Conservation (phyloP, 64 coral and sea anemone genomes). For the Hydrozoanthus tunicans region DNA sequence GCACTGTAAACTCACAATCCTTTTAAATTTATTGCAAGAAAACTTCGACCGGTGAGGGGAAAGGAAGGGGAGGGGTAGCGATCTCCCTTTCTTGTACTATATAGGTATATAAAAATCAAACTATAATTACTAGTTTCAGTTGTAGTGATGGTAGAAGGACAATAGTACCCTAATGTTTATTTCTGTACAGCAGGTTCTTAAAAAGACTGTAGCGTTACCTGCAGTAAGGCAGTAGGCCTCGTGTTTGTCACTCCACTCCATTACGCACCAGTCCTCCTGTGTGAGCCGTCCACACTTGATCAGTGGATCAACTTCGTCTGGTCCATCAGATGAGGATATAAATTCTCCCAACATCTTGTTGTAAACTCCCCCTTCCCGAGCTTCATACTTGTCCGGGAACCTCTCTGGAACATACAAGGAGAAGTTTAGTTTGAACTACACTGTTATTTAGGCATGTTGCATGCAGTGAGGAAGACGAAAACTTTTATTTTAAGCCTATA, state of each 20-base stretch:
- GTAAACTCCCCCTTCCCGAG: slow-evolving; percentile 60
- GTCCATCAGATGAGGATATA: slow-evolving; percentile 65
- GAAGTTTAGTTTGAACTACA: no score
- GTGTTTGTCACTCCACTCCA: slow-evolving; percentile 74
- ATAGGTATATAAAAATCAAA: no score
- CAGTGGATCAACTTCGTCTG: slow-evolving; percentile 57
- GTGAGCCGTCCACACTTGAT: slow-evolving; percentile 62
- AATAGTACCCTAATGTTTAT: neutral
- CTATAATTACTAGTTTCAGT: no score
- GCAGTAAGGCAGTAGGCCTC: slow-evolving; percentile 74
- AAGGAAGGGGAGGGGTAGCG: no score
- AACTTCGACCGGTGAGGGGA: no score
- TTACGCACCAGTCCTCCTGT: slow-evolving; percentile 75
- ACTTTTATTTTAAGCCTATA: no score
- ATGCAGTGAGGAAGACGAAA: no score
- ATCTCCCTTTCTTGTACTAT: no score
- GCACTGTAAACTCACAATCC: no score
- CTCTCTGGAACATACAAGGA: slow-evolving; percentile 1
- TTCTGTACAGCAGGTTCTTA: neutral
- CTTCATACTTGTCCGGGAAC: slow-evolving; percentile 71
- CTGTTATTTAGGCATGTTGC: no score
- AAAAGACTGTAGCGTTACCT: neutral
- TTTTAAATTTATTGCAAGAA: no score
- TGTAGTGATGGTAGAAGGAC: no score
- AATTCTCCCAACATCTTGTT: slow-evolving; percentile 74